A percentile compares a stretch with the other conserved stretches of the same genome.
These are phyloP conservation scores for Arenaria interpres DNA, from an alignment of 2,113 vertebrate species.

Conservation along the genomic window DNA sequence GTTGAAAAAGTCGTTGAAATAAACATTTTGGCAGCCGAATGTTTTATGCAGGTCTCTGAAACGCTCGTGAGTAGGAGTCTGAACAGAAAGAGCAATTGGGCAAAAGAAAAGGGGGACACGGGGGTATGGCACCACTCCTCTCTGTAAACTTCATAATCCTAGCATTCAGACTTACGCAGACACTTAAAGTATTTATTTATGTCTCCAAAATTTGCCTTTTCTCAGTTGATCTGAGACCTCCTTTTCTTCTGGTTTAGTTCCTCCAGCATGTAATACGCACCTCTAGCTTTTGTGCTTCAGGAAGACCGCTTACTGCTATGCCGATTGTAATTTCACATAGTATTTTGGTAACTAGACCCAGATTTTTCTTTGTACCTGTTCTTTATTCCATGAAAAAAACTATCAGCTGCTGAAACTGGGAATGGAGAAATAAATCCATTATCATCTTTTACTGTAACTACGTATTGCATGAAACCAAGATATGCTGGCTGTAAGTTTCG, in stretches of 20 bases:
- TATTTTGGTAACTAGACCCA: not conserved
- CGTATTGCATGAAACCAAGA: not conserved
- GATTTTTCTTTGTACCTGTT: not conserved
- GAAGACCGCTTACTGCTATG: not conserved
- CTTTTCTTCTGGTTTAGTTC: not conserved
- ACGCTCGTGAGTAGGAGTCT: not conserved
- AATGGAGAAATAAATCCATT: not conserved
- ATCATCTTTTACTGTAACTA: not conserved
- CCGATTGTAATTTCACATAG: not conserved
- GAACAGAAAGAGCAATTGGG: not conserved
- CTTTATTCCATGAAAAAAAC: not conserved
- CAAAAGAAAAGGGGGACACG: not conserved
- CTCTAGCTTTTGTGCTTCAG: not conserved
- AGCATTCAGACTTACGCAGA: not conserved
- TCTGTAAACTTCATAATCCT: not conserved
- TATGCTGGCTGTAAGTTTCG: not conserved
- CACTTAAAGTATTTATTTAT: not conserved
- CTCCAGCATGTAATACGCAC: not conserved
- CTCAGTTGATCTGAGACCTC: not conserved
- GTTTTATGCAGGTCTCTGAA: not conserved
- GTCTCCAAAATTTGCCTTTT: not conserved
- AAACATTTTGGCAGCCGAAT: not conserved
- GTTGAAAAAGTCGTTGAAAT: not conserved
- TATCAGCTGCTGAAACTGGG: not conserved
- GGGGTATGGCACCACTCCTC: not conserved